Percentiles rank a stretch among this genome's conserved stretches.
These are phyloP conservation scores for Drosophila meridionalis DNA, from an alignment of 2,888 invertebrate genomes.

Conservation along the genomic window DNA sequence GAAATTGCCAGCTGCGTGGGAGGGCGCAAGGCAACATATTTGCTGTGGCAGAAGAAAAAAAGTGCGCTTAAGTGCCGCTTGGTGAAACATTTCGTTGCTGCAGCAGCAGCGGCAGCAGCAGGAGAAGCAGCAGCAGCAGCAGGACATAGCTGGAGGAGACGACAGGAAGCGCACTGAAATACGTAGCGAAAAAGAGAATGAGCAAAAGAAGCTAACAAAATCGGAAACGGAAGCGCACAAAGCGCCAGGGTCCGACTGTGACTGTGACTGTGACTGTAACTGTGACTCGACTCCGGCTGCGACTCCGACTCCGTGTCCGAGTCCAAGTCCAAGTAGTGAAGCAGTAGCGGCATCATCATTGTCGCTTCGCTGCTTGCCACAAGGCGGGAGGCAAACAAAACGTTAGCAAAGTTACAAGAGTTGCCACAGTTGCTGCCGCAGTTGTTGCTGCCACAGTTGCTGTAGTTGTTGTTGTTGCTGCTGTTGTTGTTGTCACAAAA, in stretches of 20 bases:
- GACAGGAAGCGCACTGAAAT: constrained; percentile 65
- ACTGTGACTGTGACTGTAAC: constrained; percentile 22
- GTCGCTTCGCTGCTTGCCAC: constrained; percentile 75
- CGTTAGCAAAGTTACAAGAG: constrained; percentile 14
- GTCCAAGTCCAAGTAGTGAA: constrained; percentile 4
- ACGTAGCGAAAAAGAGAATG: constrained; percentile 17
- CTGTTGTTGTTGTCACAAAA: constrained; percentile 56
- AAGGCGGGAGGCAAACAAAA: constrained; percentile 22
- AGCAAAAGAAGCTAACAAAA: constrained; percentile 59
- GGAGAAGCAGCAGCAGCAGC: neutral
- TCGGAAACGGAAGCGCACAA: constrained; percentile 79
- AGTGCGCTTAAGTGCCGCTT: constrained; percentile 78
- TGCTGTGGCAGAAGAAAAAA: constrained; percentile 51
- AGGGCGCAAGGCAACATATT: constrained; percentile 56
- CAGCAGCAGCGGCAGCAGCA: constrained; percentile 23
- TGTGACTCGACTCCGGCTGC: constrained; percentile 2
- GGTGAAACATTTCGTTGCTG: constrained; percentile 73
- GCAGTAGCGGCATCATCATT: constrained; percentile 56
- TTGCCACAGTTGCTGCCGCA: constrained; percentile 45
- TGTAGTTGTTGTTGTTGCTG: constrained; percentile 46
- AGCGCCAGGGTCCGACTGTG: constrained; percentile 56
- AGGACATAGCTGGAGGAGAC: neutral
- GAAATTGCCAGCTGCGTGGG: constrained; percentile 59
- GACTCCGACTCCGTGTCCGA: neutral
- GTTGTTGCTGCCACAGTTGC: constrained; percentile 34